Base-by-base conservation (phyloP, 2,797 vertebrate genomes). In the Megaceryle alcyon region DNA sequence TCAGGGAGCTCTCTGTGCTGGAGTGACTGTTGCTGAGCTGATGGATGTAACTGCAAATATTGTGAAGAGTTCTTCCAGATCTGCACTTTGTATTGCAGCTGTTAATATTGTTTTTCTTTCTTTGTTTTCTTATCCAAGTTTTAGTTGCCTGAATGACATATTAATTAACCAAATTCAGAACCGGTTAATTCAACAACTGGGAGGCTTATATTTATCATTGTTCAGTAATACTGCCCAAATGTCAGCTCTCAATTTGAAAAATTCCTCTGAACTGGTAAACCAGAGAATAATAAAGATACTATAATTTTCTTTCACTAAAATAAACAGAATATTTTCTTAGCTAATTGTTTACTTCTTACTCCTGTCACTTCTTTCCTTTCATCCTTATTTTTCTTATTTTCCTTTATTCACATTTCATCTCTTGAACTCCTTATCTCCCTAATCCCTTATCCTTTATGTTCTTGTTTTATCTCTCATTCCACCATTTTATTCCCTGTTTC, bases 401-500 rank as follows among this genome's bases (percentile, higher is more conserved):
- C 71, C 91, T 97, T 88, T 96, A 87, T 94, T 96, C 86, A 89
- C 83, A n/a, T 71, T 88, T 96, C 96, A 95, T 97, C 89, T 94
- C 92, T 95, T 96, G 93, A 97, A 96, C 82, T 95, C 68, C 78
- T 97, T 96, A 94, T 96, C 95, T 94, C 85, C 86, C 82, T 93
- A 93, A 96, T 94, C 91, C 93, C 88, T 97, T 94, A 93, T 96
- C 95, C 94, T 90, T 92, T 95, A 96, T 92, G 93, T 95, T 97
- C 94, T 97, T 88, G 96, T 94, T 97, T 98, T 97, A 97, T 97
- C 96, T 98, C 85, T 96, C 94, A 82, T 88, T 94, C 86, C 81
- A 93, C 95, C 61, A 65, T 92, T 97, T 97, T 95, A 95, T 97
- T 97, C 92, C 77, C 78, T 92, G 95, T 94, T 97, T 95, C 87